Conservation (phyloP, 23 tunicate genomes). For the Aplidium turbinatum region DNA sequence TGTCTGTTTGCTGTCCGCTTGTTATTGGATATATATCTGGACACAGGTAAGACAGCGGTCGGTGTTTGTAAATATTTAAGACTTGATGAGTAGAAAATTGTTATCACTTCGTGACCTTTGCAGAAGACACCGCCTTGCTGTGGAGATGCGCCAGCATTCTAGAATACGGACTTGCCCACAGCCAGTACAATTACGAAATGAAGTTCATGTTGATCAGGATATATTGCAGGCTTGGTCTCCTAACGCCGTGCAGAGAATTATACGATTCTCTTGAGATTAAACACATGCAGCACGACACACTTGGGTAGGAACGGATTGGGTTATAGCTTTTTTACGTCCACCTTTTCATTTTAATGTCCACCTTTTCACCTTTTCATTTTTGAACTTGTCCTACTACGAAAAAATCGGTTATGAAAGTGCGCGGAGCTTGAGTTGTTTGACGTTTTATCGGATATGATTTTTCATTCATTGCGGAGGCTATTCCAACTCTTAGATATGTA, state of each 20-base stretch:
- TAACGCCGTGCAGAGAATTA: constrained; percentile 77
- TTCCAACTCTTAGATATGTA: too few relatives aligned
- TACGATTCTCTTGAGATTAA: constrained; percentile 87
- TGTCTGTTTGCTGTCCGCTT: constrained; percentile 41
- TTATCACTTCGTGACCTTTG: too few relatives aligned
- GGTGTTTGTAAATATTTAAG: too few relatives aligned
- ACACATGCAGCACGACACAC: constrained; percentile 85
- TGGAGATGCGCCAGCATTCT: constrained; percentile 67
- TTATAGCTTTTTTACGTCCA: too few relatives aligned
- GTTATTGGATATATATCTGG: constrained; percentile 51
- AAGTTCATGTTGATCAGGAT: constrained; percentile 71
- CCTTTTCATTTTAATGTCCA: too few relatives aligned
- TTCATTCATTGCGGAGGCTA: too few relatives aligned
- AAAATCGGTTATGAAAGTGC: too few relatives aligned
- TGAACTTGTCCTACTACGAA: too few relatives aligned
- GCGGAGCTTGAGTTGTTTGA: too few relatives aligned
- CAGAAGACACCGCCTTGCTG: constrained; percentile 60
- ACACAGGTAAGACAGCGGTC: constrained; percentile 37
- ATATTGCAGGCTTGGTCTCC: constrained; percentile 67
- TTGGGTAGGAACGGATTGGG: constrained; percentile 57
- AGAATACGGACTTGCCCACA: constrained; percentile 43
- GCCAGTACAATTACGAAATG: constrained; percentile 54
- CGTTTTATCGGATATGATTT: too few relatives aligned
- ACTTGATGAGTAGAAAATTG: too few relatives aligned
- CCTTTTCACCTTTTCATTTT: too few relatives aligned